These are phyloP conservation scores for Cetonia aurata DNA, from an alignment of 2,888 invertebrate species.

Conservation along the genomic window DNA sequence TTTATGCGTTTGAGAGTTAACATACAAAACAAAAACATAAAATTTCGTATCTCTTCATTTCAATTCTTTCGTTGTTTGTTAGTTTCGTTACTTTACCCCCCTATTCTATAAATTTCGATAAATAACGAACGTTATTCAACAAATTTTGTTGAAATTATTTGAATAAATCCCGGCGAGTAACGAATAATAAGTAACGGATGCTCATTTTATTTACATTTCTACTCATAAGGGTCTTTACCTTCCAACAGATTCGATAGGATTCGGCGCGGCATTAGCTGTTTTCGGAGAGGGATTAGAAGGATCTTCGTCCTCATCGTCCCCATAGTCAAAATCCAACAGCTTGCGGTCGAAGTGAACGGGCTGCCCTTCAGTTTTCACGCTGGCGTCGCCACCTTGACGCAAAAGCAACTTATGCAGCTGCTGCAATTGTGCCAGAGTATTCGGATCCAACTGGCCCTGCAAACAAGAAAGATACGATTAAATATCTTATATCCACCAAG, in stretches of 20 bases:
- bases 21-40: no score
- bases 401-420: constrained; percentile 74
- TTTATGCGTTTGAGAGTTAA: no score
- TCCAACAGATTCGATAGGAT: constrained; percentile 54
- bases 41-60: no score
- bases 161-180: no score
- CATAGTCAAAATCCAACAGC: constrained; percentile 91
- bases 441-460: constrained; percentile 57
- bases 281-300: constrained; percentile 67
- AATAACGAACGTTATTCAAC: no score
- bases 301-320: constrained; percentile 89
- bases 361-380: constrained; percentile 62
- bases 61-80: no score
- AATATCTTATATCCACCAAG: no score
- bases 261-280: constrained; percentile 49
- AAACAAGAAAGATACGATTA: constrained; percentile 8
- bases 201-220: no score
- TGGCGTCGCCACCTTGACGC: constrained; percentile 58
- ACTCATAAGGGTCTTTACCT: constrained; percentile 48
- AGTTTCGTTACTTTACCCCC: no score
- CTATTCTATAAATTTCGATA: no score
- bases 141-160: no score
- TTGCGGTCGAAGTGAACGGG: constrained; percentile 85
- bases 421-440: constrained; percentile 71
- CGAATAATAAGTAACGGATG: no score